Conservation (phyloP, 2,888 invertebrate genomes). For the Catotricha subobsoleta region DNA sequence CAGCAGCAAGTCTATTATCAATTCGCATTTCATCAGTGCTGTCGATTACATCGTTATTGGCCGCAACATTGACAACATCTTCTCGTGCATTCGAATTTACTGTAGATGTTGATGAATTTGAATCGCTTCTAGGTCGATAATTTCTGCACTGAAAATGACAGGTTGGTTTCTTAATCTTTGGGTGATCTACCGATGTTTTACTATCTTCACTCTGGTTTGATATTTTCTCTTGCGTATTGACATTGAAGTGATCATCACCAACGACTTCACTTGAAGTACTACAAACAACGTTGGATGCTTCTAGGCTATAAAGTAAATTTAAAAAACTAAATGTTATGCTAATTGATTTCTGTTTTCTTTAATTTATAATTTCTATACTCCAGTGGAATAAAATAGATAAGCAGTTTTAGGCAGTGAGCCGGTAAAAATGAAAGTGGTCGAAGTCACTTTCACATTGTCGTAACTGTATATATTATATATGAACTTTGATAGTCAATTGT, state of each 20-base stretch:
- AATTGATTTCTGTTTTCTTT: too few relatives aligned
- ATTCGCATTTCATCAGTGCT: background rate
- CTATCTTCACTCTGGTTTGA: background rate
- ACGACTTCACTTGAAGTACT: too few relatives aligned
- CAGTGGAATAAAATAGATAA: background rate
- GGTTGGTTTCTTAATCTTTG: background rate
- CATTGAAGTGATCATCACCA: too few relatives aligned
- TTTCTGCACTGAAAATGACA: background rate
- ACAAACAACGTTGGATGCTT: too few relatives aligned
- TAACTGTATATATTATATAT: too few relatives aligned
- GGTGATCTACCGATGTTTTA: too few relatives aligned
- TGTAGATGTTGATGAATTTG: background rate
- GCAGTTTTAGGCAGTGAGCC: too few relatives aligned
- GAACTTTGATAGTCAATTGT: too few relatives aligned
- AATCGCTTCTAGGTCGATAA: background rate
- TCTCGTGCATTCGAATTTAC: background rate
- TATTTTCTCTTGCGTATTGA: background rate
- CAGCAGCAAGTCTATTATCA: background rate
- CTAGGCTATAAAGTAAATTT: too few relatives aligned
- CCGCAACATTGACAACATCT: background rate
- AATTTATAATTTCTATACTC: background rate
- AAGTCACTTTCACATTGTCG: too few relatives aligned
- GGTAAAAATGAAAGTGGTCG: too few relatives aligned
- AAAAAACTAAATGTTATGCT: too few relatives aligned
- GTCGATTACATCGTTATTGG: background rate